Percentiles rank a stretch among this genome's conserved stretches.
Conservation (phyloP, 1,140 invertebrate species). For the Ceratina japonica region DNA sequence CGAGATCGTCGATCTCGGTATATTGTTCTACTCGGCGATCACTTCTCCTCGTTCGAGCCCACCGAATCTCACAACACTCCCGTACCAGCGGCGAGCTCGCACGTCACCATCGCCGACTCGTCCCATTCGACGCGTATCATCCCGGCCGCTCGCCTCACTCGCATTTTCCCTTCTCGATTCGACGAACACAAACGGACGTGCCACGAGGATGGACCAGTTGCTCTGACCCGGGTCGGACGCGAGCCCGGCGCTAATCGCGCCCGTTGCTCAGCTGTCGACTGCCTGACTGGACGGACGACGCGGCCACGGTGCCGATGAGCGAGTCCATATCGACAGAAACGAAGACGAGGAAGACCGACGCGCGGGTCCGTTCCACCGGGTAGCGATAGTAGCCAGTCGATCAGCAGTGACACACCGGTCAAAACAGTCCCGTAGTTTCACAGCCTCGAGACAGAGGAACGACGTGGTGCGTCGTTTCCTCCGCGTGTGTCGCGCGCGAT, state of each 20-base stretch:
- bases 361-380: not conserved
- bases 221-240: not conserved
- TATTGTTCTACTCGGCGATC: not conserved
- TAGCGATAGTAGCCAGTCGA: not conserved
- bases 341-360: not conserved
- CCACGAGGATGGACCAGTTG: constrained; percentile 7
- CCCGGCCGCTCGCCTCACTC: not conserved
- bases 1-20: not conserved
- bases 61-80: constrained; percentile 21
- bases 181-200: not conserved
- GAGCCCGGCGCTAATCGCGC: constrained; percentile 10
- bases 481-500: not conserved
- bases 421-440: constrained; percentile 10
- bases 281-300: constrained; percentile 44
- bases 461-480: too few species aligned
- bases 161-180: not conserved
- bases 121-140: constrained; percentile 1
- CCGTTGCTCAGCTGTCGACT: not conserved
- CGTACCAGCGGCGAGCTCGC: not conserved
- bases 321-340: constrained; percentile 44
- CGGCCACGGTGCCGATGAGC: constrained; percentile 28
- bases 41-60: not conserved
- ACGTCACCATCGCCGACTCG: not conserved
- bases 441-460: not conserved
- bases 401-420: not conserved